Conservation (phyloP, 1,140 invertebrate species). For the Drosophila paulistorum region DNA sequence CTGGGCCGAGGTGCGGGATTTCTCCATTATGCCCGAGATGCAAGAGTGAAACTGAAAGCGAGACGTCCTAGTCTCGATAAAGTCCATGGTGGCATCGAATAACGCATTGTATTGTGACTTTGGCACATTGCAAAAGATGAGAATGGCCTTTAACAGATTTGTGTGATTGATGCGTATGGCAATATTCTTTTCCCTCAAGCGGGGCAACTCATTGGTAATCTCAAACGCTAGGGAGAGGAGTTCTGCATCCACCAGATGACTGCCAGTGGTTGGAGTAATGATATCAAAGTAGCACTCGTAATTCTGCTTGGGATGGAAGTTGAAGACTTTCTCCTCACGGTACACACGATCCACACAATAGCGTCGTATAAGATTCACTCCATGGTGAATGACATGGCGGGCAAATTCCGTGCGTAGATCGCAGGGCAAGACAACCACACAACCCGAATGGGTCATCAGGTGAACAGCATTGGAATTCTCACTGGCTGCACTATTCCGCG, state of each 20-base stretch:
- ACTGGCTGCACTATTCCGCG: conserved; percentile 75
- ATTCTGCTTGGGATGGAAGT: conserved; percentile 94
- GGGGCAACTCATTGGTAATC: conserved; percentile 89
- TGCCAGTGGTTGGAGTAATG: conserved; percentile 88
- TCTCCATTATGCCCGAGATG: conserved; percentile 86
- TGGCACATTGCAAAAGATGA: conserved; percentile 92
- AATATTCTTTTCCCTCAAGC: conserved; percentile 87
- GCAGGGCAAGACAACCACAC: conserved; percentile 91
- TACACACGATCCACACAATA: conserved; percentile 94
- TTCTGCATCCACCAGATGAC: conserved; percentile 93
- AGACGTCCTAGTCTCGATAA: conserved; percentile 85
- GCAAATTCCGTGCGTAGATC: conserved; percentile 91
- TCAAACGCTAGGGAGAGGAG: conserved; percentile 91
- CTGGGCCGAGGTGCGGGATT: conserved; percentile 88
- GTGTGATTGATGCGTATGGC: conserved; percentile 93
- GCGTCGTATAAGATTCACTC: conserved; percentile 90
- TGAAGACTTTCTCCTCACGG: conserved; percentile 91
- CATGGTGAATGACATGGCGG: conserved; percentile 91
- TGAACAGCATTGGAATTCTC: conserved; percentile 85
- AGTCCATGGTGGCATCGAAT: conserved; percentile 67
- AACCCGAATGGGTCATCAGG: conserved; percentile 93
- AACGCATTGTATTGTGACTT: conserved; percentile 86
- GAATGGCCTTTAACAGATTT: conserved; percentile 89
- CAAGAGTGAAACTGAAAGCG: conserved; percentile 89
- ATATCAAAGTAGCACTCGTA: conserved; percentile 97